These are phyloP conservation scores for Watsonalla binaria DNA, from an alignment of 2,888 invertebrate species.

Conservation along the genomic window DNA sequence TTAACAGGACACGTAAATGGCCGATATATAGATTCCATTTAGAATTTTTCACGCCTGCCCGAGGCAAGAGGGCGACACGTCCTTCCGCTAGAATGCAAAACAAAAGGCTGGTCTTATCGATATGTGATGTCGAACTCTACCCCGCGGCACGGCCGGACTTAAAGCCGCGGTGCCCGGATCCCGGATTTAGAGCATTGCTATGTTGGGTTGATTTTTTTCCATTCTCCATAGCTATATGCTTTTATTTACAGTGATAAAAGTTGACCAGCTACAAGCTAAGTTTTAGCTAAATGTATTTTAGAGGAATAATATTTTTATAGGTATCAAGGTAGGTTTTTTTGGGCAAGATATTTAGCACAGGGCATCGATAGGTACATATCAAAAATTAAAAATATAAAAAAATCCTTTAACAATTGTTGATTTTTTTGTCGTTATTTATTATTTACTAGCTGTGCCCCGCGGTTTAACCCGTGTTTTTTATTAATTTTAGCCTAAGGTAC, in stretches of 20 bases:
- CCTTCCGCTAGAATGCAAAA: slow-evolving; percentile 30
- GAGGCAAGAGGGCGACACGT: slow-evolving; percentile 14
- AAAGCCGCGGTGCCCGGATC: slow-evolving; percentile 41
- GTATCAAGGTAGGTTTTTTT: too few relatives aligned
- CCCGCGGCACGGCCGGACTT: slow-evolving; percentile 46
- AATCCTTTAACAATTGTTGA: too few relatives aligned
- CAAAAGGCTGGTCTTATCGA: slow-evolving; percentile 64
- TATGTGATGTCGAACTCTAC: slow-evolving; percentile 56
- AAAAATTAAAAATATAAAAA: too few relatives aligned
- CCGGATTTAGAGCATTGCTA: slow-evolving; percentile 7
- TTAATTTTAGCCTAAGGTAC: too few relatives aligned
- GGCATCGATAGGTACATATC: too few relatives aligned
- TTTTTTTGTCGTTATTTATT: too few relatives aligned
- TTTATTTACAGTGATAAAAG: neutral
- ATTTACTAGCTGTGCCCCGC: too few relatives aligned
- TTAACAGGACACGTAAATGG: neutral
- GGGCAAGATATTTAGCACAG: too few relatives aligned
- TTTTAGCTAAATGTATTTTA: too few relatives aligned
- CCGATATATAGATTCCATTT: slow-evolving; percentile 44
- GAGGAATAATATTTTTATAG: too few relatives aligned
- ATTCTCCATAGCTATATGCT: neutral
- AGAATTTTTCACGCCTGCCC: slow-evolving; percentile 36
- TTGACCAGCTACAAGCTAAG: too few relatives aligned
- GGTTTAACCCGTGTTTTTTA: too few relatives aligned
- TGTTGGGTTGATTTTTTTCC: neutral